Base-by-base conservation (phyloP, 1,140 invertebrate genomes). In the Tetragnatha versicolor region DNA sequence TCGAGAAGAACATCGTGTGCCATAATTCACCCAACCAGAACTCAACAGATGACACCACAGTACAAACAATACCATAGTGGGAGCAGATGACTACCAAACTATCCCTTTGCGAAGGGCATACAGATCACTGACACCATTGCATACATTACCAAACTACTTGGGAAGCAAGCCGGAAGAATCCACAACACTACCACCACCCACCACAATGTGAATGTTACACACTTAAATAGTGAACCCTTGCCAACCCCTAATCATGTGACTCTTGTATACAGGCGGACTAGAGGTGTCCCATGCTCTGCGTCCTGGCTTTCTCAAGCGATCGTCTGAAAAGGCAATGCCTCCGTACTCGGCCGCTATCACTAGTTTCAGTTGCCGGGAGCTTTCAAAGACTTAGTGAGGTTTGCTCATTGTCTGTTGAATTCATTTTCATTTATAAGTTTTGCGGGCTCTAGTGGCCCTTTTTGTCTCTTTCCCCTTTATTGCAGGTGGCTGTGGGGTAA, bases 401-500 rank as follows among this genome's bases (percentile, higher is more conserved):
- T 77, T 77, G 73, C 31, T 77, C 49, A 60, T 77, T 77, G 73
- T 77, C 73, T 77, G n/a, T n/a, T n/a, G 73, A 77, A 77, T 77
- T 77, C 65, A 65, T n/a, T n/a, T n/a, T n/a, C n/a, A n/a, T n/a
- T n/a, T 66, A 65, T 77, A 65, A 49, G 39, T 37, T 65, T 77
- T 37, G n/a, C n/a, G 72, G 55, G 33, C 39, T 55, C 42, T 63
- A 35, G 35, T 51, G 17, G n/a, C n/a, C 22, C 25, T 35, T 42
- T 65, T 42, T 70, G 12, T 53, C 27, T 47, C 2, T 55, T 63
- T 63, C 42, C 9, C 29, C 33, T 55, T 10, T 69, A 7, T 70
- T 68, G 4, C 39, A 70, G 68, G 49, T 55, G 31, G 20, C 60
- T 61, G 31, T 27, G 22, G 37, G 25, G 68, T 70, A 31, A 70